Percentiles rank a stretch among this genome's conserved stretches.
phyloP scores from a whole-genome alignment of 2,113 vertebrate species.

The Eulemur macaco region DNA sequence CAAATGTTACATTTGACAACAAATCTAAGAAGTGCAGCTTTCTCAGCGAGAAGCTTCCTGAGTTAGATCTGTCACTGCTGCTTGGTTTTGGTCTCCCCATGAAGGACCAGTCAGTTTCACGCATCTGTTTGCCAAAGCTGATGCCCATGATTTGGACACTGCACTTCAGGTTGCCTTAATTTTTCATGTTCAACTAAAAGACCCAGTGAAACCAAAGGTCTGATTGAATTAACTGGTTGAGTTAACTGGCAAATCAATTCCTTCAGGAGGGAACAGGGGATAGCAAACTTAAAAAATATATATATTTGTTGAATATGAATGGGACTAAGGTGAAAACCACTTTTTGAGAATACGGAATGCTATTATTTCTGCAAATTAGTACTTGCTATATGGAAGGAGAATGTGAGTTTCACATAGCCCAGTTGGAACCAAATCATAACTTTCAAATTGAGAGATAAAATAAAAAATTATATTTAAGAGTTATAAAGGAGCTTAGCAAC shows the following conservation, averaged over 20 bases:
- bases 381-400: background rate
- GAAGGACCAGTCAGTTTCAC: background rate
- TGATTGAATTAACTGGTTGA: background rate
- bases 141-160: background rate
- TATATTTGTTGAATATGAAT: background rate
- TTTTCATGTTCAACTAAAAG: background rate
- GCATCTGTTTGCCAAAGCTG: background rate
- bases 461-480: background rate
- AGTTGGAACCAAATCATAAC: background rate
- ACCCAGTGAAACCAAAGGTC: background rate
- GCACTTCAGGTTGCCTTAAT: background rate
- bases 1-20: conserved; percentile 73
- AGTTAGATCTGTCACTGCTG: background rate
- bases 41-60: conserved; percentile 52
- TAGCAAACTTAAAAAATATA: background rate
- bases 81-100: conserved; percentile 11
- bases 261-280: background rate
- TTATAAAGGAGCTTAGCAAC: background rate
- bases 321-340: background rate
- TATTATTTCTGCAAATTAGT: background rate
- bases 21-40: conserved; percentile 49
- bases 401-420: background rate
- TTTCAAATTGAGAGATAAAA: background rate
- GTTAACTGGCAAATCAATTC: background rate
- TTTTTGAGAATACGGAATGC: background rate